Base-by-base conservation (phyloP, 2,113 vertebrate genomes). In the Lasiurus borealis region DNA sequence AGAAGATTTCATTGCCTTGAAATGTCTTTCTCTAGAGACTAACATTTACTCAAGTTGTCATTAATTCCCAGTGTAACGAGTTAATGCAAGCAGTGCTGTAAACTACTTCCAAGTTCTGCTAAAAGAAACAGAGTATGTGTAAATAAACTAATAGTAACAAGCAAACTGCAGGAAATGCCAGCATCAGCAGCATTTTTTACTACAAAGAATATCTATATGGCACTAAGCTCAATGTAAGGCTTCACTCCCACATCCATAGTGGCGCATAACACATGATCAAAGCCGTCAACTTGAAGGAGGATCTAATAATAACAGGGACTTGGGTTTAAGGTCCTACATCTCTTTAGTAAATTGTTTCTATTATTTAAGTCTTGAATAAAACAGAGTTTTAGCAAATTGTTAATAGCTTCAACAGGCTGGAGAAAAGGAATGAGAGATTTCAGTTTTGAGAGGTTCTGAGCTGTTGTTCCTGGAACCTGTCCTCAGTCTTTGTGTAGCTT, bases 321-420 rank as follows among this genome's bases (percentile, higher is more conserved):
- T 68, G 11, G 14, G 5, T 13, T 1, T 48, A 40, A 92, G 25
- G 25, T 34, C 27, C 57, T 80, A 10, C 16, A 44, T 11, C 27
- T 64, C 66, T 91, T 95, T 59, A 76, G 36, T 62, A 95, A 84
- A 78, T 90, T 95, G 81, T 11, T 94, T 96, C 93, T 62, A 89
- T 88, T 86, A 57, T 48, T 87, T n/a, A 44, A 52, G 12, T 85
- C n/a, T 73, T 89, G 18, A 94, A 83, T 83, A 89, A 87, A 94
- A 69, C 21, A 52, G 84, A 21, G 27, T 73, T 80, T 73, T 50
- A 90, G 72, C 18, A 77, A 93, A 94, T 46, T 86, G 27, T 54
- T 83, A 92, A 82, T 1, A 88, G 14, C 21, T 21, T 85, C 34
- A 62, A 8, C 16, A 76, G 21, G 50, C 34, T 73, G 8, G 27